Evolutionary conservation across 2,797 vertebrate genomes (phyloP), one percentile per base, ranked within the genome.

Genomic region (Megaceryle alcyon): DNA sequence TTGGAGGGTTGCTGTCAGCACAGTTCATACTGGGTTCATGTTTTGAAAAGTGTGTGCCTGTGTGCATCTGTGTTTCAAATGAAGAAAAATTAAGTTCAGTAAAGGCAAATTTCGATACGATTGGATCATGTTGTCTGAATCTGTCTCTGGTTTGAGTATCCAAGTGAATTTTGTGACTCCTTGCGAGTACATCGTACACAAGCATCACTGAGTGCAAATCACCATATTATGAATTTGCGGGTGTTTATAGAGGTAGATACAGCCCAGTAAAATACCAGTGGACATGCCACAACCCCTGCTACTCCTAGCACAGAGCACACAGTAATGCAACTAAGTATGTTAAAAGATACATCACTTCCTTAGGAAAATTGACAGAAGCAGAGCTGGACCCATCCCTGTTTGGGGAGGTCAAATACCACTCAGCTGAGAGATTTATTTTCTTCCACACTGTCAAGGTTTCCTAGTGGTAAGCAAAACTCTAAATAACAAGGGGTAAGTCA

Each of bases 181-280:
- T 1, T 6, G 43, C 66, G 54, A 53, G 29, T 15, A 21, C 23
- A 7, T 7, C 0, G 0, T 60, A 41, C 18, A 21, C 3, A 8
- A 8, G 43, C 33, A 82, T 56, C n/a, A 51, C 35, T 26, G 49
- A 48, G 22, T 64, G 29, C 56, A 57, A 3, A 0, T 93, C 33
- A 22, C 29, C 0, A 0, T 64, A 11, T 53, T 44, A 28, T 0
- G 1, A 81, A 25, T 68, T 83, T 49, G 65, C n/a, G 53, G 33
- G 25, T 81, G 43, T 43, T 81, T 13, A 11, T 2, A 48, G 65
- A 23, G 53, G 22, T 31, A 28, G 28, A 28, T 56, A 22, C 11
- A 86, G 20, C 60, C n/a, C 48, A 60, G 37, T 76, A 31, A 70
- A 77, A 75, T 51, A 31, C 16, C 19, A 20, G 3, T 7, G 12